Percentiles rank a stretch among this genome's conserved stretches.
Conservation (phyloP, 2,113 vertebrate species). For the Tragelaphus imberbis region DNA sequence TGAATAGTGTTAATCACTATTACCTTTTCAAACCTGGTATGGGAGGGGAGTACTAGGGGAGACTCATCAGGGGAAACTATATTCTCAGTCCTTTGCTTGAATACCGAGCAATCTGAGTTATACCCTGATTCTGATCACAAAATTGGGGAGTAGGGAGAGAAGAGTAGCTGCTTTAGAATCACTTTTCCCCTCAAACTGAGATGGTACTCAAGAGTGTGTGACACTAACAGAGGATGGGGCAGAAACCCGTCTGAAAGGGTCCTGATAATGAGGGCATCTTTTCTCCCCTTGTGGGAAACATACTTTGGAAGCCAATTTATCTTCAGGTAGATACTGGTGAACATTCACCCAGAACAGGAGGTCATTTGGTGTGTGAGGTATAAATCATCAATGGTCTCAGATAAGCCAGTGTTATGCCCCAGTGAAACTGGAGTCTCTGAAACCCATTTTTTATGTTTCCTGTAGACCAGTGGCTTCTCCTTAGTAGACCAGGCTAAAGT, state of each 20-base stretch:
- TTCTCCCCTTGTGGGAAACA: not conserved
- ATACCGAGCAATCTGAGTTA: not conserved
- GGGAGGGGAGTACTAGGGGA: accelerated
- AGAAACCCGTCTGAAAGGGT: not conserved
- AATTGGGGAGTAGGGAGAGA: not conserved
- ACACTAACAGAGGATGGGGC: not conserved
- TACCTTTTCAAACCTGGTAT: not conserved
- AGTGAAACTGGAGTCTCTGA: not conserved
- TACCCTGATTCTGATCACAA: not conserved
- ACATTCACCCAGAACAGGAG: not conserved
- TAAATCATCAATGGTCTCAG: no score
- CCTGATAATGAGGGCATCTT: not conserved
- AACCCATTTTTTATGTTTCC: not conserved
- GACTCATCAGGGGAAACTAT: not conserved
- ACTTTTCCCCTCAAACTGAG: not conserved
- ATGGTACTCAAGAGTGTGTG: not conserved
- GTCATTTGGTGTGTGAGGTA: not conserved
- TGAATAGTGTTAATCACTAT: not conserved
- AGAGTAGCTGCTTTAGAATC: not conserved
- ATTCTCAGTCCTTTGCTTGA: not conserved
- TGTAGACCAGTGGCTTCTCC: not conserved
- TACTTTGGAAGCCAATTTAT: not conserved
- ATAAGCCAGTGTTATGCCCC: not conserved
- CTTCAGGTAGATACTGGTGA: not conserved
- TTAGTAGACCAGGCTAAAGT: not conserved